Evolutionary conservation across 2,888 invertebrate species (phyloP), one percentile per base, ranked within the genome.

Genomic region (Apomyelois bistriatella): DNA sequence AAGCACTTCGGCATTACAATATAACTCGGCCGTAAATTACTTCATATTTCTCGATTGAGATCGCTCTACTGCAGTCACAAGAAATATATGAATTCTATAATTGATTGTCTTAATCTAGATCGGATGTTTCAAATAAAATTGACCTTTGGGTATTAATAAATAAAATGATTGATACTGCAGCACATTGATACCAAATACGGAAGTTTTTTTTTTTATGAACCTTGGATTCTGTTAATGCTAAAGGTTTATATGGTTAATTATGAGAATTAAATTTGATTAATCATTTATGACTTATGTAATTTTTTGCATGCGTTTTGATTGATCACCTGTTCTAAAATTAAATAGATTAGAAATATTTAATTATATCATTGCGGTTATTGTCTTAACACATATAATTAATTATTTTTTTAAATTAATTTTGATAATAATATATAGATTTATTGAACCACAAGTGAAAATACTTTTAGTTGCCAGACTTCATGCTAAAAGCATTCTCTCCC

Each of bases 191-290:
- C 16, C 15, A 13, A 30, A 48, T 28, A 48, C 50, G 50, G 32
- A 53, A 41, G 47, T 28, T 41, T 43, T 32, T 46, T 15, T 28
- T 46, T 28, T 7, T n/a, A 43, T 43, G 42, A 28, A 30, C 12
- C 30, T 30, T 17, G 22, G 6, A 12, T 15, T 13, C 12, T 7
- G 13, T 16, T 12, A 16, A 16, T 15, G 8, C 0, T 32, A 32
- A 46, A 46, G 46, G 46, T 46, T n/a, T 46, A 10, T 10, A 30
- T 5, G 2, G 22, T 22, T 22, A 22, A 22, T 32, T 46, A 46
- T 5, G 9, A 8, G 32, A 32, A 46, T 46, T 15, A 46, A 46
- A 32, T 15, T 46, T 16, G 16, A 35, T 46, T 9, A 46, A 32
- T 46, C 15, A 30, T 43, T 22, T 43, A n/a, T 13, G 12, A 43